Percentiles rank a stretch among this genome's conserved stretches.
Conservation (phyloP, 92 coral and sea anemone species). For the Epizoanthus ramosus region DNA sequence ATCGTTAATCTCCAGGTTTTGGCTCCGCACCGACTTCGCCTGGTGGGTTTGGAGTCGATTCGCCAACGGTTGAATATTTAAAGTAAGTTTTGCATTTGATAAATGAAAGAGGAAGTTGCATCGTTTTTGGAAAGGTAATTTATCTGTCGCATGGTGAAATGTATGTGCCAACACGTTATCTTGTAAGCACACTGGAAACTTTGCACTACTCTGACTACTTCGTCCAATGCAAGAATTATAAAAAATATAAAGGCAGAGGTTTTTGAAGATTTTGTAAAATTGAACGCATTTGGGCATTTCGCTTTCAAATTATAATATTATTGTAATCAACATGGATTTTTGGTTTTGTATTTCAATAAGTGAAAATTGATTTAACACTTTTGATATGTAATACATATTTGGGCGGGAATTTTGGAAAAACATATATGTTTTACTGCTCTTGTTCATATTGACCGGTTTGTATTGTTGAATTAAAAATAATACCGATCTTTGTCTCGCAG, state of each 20-base stretch:
- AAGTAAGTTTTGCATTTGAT: constrained; percentile 64
- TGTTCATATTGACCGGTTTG: not conserved
- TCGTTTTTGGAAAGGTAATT: not conserved
- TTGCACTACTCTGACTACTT: no score
- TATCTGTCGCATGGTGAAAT: no score
- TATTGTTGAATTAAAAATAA: not conserved
- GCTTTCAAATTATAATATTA: no score
- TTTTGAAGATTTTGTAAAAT: no score
- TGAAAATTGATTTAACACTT: not conserved
- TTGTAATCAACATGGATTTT: no score
- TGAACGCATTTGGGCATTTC: no score
- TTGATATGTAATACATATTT: not conserved
- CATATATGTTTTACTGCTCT: not conserved
- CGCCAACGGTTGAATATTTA: constrained; percentile 88
- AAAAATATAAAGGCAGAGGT: no score
- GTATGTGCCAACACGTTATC: no score
- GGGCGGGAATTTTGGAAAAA: constrained; percentile 22
- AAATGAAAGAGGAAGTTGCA: not conserved
- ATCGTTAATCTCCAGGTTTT: constrained; percentile 15
- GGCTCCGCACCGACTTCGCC: constrained; percentile 50
- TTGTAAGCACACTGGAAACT: no score
- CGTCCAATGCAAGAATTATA: no score
- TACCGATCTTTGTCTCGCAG: not conserved
- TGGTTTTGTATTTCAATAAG: no score
- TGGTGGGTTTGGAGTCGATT: constrained; percentile 65